A percentile compares a stretch with the other conserved stretches of the same genome.
Conservation (phyloP, 2,113 vertebrate species). For the Rana temporaria region DNA sequence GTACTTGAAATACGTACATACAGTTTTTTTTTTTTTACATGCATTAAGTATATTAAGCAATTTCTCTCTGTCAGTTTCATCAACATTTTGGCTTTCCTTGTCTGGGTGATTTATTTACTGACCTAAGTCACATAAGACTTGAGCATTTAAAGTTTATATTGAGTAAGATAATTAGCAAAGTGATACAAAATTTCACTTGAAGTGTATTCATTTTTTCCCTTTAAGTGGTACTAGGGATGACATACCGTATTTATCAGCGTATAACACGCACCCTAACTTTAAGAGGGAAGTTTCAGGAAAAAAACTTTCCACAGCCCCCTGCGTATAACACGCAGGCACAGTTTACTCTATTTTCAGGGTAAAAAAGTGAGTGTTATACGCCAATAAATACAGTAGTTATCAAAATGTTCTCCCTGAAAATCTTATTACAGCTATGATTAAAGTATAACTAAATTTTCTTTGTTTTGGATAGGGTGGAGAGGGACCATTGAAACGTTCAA, state of each 20-base stretch:
- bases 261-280: too few species aligned
- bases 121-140: constrained; percentile 25
- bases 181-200: not conserved
- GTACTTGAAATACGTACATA: constrained; percentile 55
- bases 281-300: too few species aligned
- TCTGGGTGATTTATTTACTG: constrained; percentile 44
- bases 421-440: not conserved
- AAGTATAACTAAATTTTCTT: not conserved
- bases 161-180: constrained; percentile 10
- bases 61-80: constrained; percentile 42
- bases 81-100: constrained; percentile 46
- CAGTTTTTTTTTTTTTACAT: constrained; percentile 36
- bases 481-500: too few species aligned
- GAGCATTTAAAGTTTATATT: constrained; percentile 34
- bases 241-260: too few species aligned
- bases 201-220: constrained; percentile 11
- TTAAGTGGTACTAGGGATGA: not conserved
- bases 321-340: too few species aligned
- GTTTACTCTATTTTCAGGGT: too few species aligned
- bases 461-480: too few species aligned
- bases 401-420: not conserved
- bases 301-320: too few species aligned
- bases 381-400: too few species aligned
- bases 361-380: too few species aligned
- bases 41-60: constrained; percentile 55